Evolutionary conservation across 2,113 vertebrate genomes (phyloP), one percentile per base, ranked within the genome.

Genomic region (Amblyornis subalaris): DNA sequence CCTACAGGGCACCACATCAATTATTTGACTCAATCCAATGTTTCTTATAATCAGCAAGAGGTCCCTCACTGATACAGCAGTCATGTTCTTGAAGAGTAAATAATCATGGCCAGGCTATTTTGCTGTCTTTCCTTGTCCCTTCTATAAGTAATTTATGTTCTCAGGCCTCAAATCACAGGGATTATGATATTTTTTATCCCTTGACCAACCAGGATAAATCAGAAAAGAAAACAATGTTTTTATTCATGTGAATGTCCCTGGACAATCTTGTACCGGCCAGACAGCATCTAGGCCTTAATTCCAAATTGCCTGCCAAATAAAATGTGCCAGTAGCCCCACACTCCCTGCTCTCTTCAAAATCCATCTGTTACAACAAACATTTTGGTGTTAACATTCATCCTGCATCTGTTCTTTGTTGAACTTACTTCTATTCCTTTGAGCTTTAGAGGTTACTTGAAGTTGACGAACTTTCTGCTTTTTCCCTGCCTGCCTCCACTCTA

Each of bases 281-380:
- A 65, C 54, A 88, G 14, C n/a, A 73, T 57, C 53, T 31, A 77
- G 42, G 22, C n/a, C n/a, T 88, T 89, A 72, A 65, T 75, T 93
- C 35, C 51, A 85, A 61, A 88, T 22, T 78, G 17, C 10, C 25
- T 73, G 58, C 40, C 58, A 79, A 79, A 75, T 8, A 79, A 91
- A 88, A 53, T 33, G n/a, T 71, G 28, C 36, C 53, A 48, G 17
- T 9, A 82, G 20, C 31, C 71, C 42, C 47, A 48, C 28, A 65
- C 6, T 79, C 50, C 78, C 85, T 73, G 21, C 18, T 88, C 20
- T 65, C 90, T 83, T 94, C 62, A 91, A 93, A 95, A 88, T 82
- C 67, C 58, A 69, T 91, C 87, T 92, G 76, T 53, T 93, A 33
- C 14, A 94, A 65, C 25, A 78, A 85, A 38, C 10, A 70, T 22